Evolutionary conservation across 1,140 invertebrate species (phyloP).

Genomic region (Drosophila persimilis): DNA sequence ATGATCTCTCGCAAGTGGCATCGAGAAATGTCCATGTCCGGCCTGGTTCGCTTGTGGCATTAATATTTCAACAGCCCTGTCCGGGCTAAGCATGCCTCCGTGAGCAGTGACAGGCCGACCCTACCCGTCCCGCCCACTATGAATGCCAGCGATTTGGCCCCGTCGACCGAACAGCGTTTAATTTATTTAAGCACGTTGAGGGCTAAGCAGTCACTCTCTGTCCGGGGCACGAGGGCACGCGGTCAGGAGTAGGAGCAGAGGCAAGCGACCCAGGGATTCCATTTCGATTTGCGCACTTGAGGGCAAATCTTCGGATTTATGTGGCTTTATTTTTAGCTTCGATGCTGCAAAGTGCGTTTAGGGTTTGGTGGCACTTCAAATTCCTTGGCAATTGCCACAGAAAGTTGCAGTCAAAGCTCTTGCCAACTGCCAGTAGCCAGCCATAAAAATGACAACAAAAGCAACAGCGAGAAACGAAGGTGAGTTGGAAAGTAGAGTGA

Average conservation of each 20-base stretch:
- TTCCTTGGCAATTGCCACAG: too few species aligned
- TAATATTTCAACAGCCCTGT: constrained; percentile 66
- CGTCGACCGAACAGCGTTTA: constrained; percentile 29
- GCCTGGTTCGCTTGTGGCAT: constrained; percentile 16
- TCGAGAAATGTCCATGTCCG: constrained; percentile 7
- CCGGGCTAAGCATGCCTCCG: constrained; percentile 49
- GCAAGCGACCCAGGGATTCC: constrained; percentile 33
- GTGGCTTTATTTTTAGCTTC: constrained; percentile 56
- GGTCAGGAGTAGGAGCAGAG: constrained; percentile 7
- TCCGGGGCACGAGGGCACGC: background rate
- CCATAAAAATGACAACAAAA: constrained; percentile 52
- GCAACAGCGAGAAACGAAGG: constrained; percentile 35
- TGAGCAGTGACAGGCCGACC: constrained; percentile 40
- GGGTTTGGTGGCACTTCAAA: background rate
- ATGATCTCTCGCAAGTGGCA: constrained; percentile 11
- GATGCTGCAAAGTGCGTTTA: constrained; percentile 48
- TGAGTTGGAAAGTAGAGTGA: constrained; percentile 43
- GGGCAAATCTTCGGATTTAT: constrained; percentile 71
- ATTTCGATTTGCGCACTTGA: constrained; percentile 64
- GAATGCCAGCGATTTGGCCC: constrained; percentile 33
- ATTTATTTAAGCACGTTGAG: constrained; percentile 61
- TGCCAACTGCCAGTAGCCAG: constrained; percentile 13
- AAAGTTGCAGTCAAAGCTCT: too few species aligned
- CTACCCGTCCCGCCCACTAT: background rate
- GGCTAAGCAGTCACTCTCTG: constrained; percentile 52